Conservation (phyloP, 2,797 vertebrate species). For the Channallabes apus region DNA sequence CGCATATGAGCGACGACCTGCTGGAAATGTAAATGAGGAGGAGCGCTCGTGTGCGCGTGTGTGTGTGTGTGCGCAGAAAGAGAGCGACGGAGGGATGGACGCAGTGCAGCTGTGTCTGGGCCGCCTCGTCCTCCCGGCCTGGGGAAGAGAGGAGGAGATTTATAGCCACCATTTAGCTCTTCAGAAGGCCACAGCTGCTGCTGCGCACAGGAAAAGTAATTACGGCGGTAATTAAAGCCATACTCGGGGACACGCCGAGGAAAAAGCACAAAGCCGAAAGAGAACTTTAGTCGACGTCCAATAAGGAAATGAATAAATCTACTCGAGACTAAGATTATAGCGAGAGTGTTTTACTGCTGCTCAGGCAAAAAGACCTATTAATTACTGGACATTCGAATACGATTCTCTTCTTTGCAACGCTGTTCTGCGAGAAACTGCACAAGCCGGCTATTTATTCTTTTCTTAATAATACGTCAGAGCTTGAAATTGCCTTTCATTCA, state of each 20-base stretch:
- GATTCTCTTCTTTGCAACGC: background rate
- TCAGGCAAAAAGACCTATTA: background rate
- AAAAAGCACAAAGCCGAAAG: constrained; percentile 11
- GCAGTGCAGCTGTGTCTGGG: constrained; percentile 43
- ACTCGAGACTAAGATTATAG: background rate
- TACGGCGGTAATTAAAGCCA: constrained; percentile 67
- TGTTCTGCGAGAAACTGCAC: background rate
- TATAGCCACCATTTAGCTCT: constrained; percentile 69
- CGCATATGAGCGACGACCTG: constrained; percentile 40
- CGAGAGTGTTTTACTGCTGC: background rate
- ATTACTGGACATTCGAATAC: background rate
- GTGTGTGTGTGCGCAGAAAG: too few relatives aligned
- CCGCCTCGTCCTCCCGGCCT: constrained; percentile 42
- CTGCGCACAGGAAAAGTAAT: constrained; percentile 66
- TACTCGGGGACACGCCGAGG: constrained; percentile 45
- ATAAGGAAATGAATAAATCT: background rate
- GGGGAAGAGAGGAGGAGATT: constrained; percentile 58
- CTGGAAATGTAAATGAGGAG: constrained; percentile 57
- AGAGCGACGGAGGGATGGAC: constrained; percentile 10
- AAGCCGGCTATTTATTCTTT: background rate
- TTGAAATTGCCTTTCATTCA: too few relatives aligned
- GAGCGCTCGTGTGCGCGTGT: background rate
- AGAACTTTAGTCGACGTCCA: background rate
- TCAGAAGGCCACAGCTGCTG: constrained; percentile 72
- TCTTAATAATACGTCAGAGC: background rate